phyloP scores from a whole-genome alignment of 2,888 invertebrate genomes.

The Limnephilus lunatus region DNA sequence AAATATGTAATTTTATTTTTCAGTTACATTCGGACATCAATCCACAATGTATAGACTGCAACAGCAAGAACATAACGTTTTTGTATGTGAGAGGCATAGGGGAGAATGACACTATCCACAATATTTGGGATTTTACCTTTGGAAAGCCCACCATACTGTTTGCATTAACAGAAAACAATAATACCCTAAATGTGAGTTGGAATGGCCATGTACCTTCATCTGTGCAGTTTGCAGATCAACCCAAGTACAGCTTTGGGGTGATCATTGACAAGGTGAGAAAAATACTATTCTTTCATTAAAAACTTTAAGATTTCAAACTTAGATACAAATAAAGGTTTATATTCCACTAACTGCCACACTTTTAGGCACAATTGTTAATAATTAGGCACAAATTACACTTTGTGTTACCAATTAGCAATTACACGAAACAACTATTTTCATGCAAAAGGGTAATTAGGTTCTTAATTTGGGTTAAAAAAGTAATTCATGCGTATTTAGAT shows the following conservation, averaged over 20 bases:
- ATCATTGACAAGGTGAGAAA: constrained; percentile 79
- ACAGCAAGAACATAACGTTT: constrained; percentile 71
- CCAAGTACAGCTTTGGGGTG: constrained; percentile 79
- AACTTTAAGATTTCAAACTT: too few species aligned
- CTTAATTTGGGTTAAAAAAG: too few species aligned
- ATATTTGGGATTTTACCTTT: constrained; percentile 81
- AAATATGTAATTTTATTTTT: constrained; percentile 26
- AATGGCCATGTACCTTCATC: constrained; percentile 69
- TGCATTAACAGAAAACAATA: constrained; percentile 74
- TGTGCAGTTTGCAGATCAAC: constrained; percentile 73
- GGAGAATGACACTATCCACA: constrained; percentile 79
- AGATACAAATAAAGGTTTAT: too few species aligned
- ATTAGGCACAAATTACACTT: too few species aligned
- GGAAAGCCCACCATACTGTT: constrained; percentile 79
- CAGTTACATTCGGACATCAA: constrained; percentile 71
- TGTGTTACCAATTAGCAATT: too few species aligned
- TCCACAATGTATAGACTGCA: constrained; percentile 71
- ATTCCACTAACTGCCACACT: too few species aligned
- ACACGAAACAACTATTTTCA: too few species aligned
- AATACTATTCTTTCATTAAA: background rate
- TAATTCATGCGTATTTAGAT: too few species aligned
- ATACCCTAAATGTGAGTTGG: constrained; percentile 77
- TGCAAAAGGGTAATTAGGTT: too few species aligned
- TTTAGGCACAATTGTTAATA: too few species aligned
- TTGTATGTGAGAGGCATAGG: constrained; percentile 79